Base-by-base conservation (phyloP, 1,140 invertebrate species). In the Pseudomyrmex dendroicus region DNA sequence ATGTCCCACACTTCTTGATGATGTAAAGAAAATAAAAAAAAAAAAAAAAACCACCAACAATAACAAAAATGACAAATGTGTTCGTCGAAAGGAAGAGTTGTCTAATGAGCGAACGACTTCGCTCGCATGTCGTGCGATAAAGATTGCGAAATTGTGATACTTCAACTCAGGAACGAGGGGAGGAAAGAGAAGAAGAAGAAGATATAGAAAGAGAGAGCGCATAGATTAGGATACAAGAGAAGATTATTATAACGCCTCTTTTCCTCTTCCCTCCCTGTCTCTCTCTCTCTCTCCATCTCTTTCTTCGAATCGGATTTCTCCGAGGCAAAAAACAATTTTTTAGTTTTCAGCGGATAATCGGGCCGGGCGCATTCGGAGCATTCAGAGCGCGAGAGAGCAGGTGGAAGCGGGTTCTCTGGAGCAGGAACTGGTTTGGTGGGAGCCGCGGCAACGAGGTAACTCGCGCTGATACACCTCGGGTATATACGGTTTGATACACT, bases 1-100 rank as follows among this genome's bases (percentile, higher is more conserved):
- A 5, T 35, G 5, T 72, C 63, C 82, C 85, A 35, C 54, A 80
- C 82, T 91, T 91, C 90, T 89, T 90, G 83, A 64, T 74, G 82
- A 85, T 61, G 64, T 73, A 80, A 84, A 90, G 88, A 87, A 87
- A 80, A 84, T 20, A 35, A 20, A 73, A 54, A 3, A 15, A 15
- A 7, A 82, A 8, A 3, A 82, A 70, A 72, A 25, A 57, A 35
- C 0, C 5, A 35, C 7, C 35, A 35, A 35, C 35, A 35, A 35
- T 35, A 48, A 15, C n/a, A 20, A 57, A 25, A 59, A 44, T 44
- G 80, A 80, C 59, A 80, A 73, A 84, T 50, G 5, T 46, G 66
- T 8, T 1, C 4, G 7, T 46, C 17, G 61, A 73, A 15, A 64
- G 25, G 46, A 66, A 68, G 46, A 84, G 44, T 52, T 25, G 17